These are phyloP conservation scores for Crocidura indochinensis DNA, from an alignment of 2,797 vertebrate genomes.

Conservation along the genomic window DNA sequence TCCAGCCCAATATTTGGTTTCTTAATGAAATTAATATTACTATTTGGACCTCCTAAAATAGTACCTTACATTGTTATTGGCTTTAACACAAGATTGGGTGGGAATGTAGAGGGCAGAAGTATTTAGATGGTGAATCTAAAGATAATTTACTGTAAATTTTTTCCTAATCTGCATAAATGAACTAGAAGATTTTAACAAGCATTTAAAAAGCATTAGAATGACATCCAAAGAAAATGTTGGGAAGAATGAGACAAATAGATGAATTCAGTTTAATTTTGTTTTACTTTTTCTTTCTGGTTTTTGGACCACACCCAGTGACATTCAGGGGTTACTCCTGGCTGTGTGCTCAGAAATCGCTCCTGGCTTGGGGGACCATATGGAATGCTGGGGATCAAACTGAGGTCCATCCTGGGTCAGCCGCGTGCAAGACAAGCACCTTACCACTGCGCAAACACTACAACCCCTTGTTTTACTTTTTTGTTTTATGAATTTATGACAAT, in stretches of 20 bases:
- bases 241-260: background rate
- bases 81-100: background rate
- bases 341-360: no score
- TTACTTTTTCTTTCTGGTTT: background rate
- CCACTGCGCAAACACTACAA: no score
- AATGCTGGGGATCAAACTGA: no score
- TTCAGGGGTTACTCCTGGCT: no score
- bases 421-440: no score
- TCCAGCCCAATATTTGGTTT: background rate
- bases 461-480: background rate
- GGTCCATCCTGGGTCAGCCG: no score
- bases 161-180: slow-evolving; percentile 6
- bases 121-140: slow-evolving; percentile 10
- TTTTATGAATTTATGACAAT: background rate
- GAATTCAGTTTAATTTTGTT: slow-evolving; percentile 39
- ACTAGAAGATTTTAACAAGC: slow-evolving; percentile 43
- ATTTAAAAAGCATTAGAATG: slow-evolving; percentile 11
- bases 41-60: background rate
- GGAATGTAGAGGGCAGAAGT: background rate
- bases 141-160: slow-evolving; percentile 11
- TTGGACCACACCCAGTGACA: no score
- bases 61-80: background rate
- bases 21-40: slow-evolving; percentile 35
- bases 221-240: background rate
- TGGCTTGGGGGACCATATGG: no score